Percentiles rank a stretch among this genome's conserved stretches.
Evolutionary conservation across 2,797 vertebrate genomes (phyloP).

Genomic region (Tragopan temminckii): DNA sequence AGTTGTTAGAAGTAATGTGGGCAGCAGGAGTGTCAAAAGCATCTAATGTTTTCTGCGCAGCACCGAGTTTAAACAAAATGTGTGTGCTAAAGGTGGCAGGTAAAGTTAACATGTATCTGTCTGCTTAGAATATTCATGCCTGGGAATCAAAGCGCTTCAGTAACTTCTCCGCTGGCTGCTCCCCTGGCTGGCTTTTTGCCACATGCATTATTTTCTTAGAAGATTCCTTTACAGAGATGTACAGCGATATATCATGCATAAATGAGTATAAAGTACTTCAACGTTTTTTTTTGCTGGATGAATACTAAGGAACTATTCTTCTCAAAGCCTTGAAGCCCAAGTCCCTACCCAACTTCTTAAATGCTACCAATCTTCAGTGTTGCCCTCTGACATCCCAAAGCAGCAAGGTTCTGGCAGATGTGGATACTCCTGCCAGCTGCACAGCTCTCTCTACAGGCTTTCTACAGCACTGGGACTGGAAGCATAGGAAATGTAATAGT

Average conservation of each 20-base stretch:
- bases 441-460: fast-evolving
- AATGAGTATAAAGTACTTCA: conserved; percentile 2
- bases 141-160: conserved; percentile 64
- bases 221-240: conserved; percentile 41
- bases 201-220: conserved; percentile 69
- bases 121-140: conserved; percentile 59
- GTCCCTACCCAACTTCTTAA: neutral
- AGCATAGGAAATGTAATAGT: neutral
- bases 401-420: neutral
- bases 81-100: conserved; percentile 35
- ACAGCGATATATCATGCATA: neutral
- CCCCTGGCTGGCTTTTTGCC: conserved; percentile 69
- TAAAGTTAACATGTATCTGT: conserved; percentile 68
- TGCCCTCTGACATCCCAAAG: neutral
- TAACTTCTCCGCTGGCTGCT: conserved; percentile 55
- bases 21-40: conserved; percentile 75
- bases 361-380: fast-evolving
- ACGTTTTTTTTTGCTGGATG: neutral
- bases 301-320: neutral
- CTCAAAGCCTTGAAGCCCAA: neutral
- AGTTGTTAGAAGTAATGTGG: conserved; percentile 76
- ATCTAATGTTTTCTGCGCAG: conserved; percentile 63
- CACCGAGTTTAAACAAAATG: conserved; percentile 70
- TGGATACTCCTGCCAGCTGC: neutral
- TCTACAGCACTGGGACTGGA: neutral